These are phyloP conservation scores for Neotoma lepida DNA, from an alignment of 2,113 vertebrate species.

Conservation along the genomic window DNA sequence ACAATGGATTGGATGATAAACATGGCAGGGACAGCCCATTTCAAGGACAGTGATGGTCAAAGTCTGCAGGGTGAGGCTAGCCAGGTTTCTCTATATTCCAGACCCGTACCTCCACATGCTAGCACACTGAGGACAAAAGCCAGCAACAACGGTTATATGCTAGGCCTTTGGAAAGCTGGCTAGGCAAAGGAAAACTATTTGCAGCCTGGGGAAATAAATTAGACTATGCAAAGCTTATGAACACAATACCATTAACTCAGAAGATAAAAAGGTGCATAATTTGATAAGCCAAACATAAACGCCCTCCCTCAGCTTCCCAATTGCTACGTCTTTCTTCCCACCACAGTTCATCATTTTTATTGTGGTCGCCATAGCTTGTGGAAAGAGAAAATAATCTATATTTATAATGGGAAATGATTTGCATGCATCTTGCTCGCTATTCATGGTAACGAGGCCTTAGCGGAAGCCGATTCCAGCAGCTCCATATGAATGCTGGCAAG, in stretches of 20 bases:
- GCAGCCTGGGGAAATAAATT: conserved; percentile 43
- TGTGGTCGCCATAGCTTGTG: conserved; percentile 37
- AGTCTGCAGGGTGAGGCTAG: accelerated
- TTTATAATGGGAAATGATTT: conserved; percentile 44
- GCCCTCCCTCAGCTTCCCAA: neutral
- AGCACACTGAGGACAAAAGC: neutral
- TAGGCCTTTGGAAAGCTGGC: neutral
- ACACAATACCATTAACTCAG: conserved; percentile 42
- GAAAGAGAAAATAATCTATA: conserved; percentile 56
- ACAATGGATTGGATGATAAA: accelerated
- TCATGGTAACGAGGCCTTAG: neutral
- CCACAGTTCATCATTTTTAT: conserved; percentile 59
- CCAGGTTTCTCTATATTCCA: neutral
- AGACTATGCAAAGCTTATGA: conserved; percentile 55
- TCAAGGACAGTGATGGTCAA: too few relatives aligned
- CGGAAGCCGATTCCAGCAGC: neutral
- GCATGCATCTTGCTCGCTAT: neutral
- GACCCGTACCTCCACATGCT: accelerated
- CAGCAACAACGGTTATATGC: too few relatives aligned
- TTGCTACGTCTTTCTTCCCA: conserved; percentile 2
- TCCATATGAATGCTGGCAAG: neutral
- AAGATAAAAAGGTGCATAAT: conserved; percentile 54
- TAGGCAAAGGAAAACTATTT: neutral
- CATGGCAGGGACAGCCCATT: accelerated
- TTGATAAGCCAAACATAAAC: conserved; percentile 33